Evolutionary conservation across 1,140 invertebrate species (phyloP).

Genomic region (Drosophila chauvacae): DNA sequence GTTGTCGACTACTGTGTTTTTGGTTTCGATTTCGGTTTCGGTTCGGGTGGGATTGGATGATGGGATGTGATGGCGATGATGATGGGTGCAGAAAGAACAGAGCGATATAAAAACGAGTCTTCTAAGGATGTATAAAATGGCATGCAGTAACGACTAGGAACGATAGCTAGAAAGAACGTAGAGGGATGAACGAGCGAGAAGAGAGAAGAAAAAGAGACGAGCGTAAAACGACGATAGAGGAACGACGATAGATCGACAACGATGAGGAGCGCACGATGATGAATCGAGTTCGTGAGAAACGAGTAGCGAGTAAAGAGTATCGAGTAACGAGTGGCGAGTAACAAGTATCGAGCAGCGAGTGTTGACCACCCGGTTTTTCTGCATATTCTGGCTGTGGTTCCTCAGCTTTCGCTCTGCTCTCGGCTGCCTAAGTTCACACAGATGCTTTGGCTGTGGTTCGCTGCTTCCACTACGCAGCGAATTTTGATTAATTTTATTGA

Average conservation of each 20-base stretch:
- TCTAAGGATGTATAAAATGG: constrained; percentile 25
- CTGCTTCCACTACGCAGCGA: constrained; percentile 56
- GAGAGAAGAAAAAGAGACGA: constrained; percentile 49
- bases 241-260: constrained; percentile 48
- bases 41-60: constrained; percentile 37
- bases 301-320: constrained; percentile 37
- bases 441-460: constrained; percentile 41
- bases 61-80: constrained; percentile 46
- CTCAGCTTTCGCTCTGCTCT: constrained; percentile 22
- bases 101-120: constrained; percentile 30
- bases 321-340: constrained; percentile 17
- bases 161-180: constrained; percentile 53
- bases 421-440: constrained; percentile 32
- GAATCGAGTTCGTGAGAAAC: constrained; percentile 43
- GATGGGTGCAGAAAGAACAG: constrained; percentile 34
- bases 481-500: constrained; percentile 75
- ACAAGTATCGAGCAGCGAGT: not conserved
- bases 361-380: constrained; percentile 30
- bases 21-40: constrained; percentile 31
- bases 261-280: constrained; percentile 51
- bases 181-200: constrained; percentile 58
- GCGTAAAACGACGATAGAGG: constrained; percentile 48
- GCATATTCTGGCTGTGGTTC: constrained; percentile 28
- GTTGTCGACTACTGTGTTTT: constrained; percentile 52
- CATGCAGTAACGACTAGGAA: constrained; percentile 63